Conservation (phyloP, 1,140 invertebrate species). For the Bombus soroeensis region DNA sequence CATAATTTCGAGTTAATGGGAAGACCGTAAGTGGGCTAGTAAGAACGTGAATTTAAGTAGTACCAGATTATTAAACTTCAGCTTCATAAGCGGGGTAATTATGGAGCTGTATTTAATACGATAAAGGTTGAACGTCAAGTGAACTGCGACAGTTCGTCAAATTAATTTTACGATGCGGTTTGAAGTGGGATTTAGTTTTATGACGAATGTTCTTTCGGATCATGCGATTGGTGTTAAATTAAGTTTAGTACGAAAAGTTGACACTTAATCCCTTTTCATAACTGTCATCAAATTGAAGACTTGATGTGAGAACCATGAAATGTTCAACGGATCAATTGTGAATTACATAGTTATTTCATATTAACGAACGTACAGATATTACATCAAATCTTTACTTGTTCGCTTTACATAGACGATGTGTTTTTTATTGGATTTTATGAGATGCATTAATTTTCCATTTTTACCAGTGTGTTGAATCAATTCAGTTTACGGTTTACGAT, state of each 20-base stretch:
- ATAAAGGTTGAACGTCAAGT: conserved; percentile 18
- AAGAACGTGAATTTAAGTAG: background rate
- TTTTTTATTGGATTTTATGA: conserved; percentile 14
- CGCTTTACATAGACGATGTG: conserved; percentile 34
- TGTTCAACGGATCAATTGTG: no score
- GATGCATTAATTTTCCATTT: conserved; percentile 12
- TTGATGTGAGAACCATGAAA: background rate
- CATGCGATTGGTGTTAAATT: no score
- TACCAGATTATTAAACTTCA: background rate
- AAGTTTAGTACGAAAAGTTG: background rate
- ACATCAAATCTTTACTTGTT: conserved; percentile 29
- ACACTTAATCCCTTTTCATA: background rate
- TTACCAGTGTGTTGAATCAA: conserved; percentile 9
- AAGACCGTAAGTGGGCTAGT: background rate
- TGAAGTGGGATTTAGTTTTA: conserved; percentile 13
- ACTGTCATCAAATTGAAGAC: background rate
- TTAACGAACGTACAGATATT: background rate
- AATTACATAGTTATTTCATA: background rate
- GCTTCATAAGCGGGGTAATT: background rate
- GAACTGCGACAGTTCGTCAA: background rate
- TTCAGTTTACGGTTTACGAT: conserved; percentile 19
- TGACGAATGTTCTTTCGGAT: background rate
- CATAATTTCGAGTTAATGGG: background rate
- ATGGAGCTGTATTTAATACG: background rate
- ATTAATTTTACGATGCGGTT: conserved; percentile 8